Evolutionary conservation across 2,797 vertebrate genomes (phyloP).

Genomic region (Amphiprion clarkii): DNA sequence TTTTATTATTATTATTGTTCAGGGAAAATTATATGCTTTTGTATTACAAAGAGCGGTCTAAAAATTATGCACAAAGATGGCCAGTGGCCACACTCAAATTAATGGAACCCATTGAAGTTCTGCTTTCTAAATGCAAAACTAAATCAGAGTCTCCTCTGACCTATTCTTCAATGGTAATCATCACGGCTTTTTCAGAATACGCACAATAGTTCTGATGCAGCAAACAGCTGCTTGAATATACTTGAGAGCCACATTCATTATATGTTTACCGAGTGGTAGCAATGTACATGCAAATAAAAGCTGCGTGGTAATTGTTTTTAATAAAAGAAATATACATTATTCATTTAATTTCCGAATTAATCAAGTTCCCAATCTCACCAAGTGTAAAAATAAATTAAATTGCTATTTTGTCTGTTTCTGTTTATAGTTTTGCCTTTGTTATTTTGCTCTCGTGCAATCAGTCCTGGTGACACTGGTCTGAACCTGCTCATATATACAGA

Average conservation of each 20-base stretch:
- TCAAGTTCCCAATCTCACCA: background rate
- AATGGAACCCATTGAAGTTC: slow-evolving; percentile 5
- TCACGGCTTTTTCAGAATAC: slow-evolving; percentile 8
- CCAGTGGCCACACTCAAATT: slow-evolving; percentile 13
- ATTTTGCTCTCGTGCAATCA: slow-evolving; percentile 14
- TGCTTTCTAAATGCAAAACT: slow-evolving; percentile 34
- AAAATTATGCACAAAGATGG: slow-evolving; percentile 2
- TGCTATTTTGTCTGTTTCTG: background rate
- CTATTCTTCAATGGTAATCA: slow-evolving; percentile 20
- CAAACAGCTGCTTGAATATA: background rate
- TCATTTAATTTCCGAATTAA: slow-evolving; percentile 14
- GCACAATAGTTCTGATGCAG: slow-evolving; percentile 9
- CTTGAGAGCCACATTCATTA: background rate
- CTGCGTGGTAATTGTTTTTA: slow-evolving; percentile 15
- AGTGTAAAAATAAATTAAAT: background rate
- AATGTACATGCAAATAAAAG: slow-evolving; percentile 5
- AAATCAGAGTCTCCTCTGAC: slow-evolving; percentile 5
- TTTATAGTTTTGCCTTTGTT: background rate
- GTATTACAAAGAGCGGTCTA: slow-evolving; percentile 1
- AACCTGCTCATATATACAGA: slow-evolving; percentile 5
- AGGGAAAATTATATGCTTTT: slow-evolving; percentile 30
- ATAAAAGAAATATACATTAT: slow-evolving; percentile 35
- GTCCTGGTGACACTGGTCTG: slow-evolving; percentile 15
- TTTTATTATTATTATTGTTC: slow-evolving; percentile 8
- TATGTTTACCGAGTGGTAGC: background rate